Evolutionary conservation across 2,113 vertebrate genomes (phyloP), one percentile per base, ranked within the genome.

Genomic region (Chloroceryle aenea): DNA sequence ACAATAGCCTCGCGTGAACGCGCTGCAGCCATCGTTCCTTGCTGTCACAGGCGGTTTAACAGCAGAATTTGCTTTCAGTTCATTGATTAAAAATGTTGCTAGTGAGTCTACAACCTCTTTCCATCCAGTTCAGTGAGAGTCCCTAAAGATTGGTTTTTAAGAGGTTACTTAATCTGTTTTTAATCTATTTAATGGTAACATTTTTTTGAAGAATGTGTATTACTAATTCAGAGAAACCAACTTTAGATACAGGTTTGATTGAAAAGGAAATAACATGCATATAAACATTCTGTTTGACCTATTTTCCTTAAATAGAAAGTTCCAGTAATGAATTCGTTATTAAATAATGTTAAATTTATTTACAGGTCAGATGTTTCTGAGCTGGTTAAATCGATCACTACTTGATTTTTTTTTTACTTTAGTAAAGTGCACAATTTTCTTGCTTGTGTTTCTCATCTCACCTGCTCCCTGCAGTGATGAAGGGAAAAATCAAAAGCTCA

Each of bases 191-290:
- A 64, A 22, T 80, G 36, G n/a, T 48, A 42, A 9, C 62, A 5
- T 50, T 58, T 62, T 92, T 85, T 69, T 55, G 50, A 50, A 87
- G 56, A 74, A 22, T 53, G 66, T 2, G 0, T 30, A 12, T 93
- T 94, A 90, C 59, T 93, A 86, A 94, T 86, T 74, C 34, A 47
- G 47, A 45, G 80, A 87, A 82, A 74, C 43, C 61, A 34, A 73
- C 78, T 81, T 74, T 76, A 75, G 66, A 23, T 87, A 22, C 18
- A 18, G 1, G 52, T 83, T 78, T 64, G 42, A 15, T 71, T 78
- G 74, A 34, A 78, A 91, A 96, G 69, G 69, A 95, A 79, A 30
- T 76, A 82, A 18, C 26, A 4, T 20, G n/a, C 8, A 1, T 71
- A 38, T 56, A 82, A 94, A 89, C 59, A 68, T 23, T 85, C 55